Base-by-base conservation (phyloP, 2,888 invertebrate genomes). In the Luffia ferchaultella region DNA sequence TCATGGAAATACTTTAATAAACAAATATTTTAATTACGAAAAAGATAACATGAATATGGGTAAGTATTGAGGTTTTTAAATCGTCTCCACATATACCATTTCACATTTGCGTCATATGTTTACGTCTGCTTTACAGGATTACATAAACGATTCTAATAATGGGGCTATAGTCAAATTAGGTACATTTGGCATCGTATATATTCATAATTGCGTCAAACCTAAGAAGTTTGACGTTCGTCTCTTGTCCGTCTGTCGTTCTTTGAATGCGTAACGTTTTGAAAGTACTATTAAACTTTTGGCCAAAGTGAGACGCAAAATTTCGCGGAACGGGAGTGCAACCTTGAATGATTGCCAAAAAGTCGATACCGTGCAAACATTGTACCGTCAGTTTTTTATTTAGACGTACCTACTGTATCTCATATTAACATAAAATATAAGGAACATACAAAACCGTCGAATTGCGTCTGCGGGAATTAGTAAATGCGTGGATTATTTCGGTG, bases 261-360 rank as follows among this genome's bases (percentile, higher is more conserved):
- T 71, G 63, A 70, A 68, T 65, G 71, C 63, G 67, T 67, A 62
- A 62, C 62, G 63, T 63, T 30, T 12, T 7, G 30, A 30, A 30
- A 30, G 30, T 12, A 7, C 12, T 62, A n/a, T n/a, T n/a, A n/a
- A n/a, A n/a, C 59, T 68, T 64, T 73, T 68, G 58, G 74, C 77
- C 79, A 78, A 84, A 83, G 66, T 64, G 65, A 84, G 82, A 70
- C 76, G 82, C 65, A 79, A 62, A 80, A 70, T 79, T 77, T 69
- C 72, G 69, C 45, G 51, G 50, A 51, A 48, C 58, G 62, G 60
- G 59, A 54, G 15, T 52, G 48, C 53, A 72, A 74, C 82, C 83
- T 84, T 83, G 84, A 79, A 73, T 69, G 16, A 9, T 5, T 89
- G 73, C 91, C 88, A 68, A 62, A 61, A 50, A 49, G 30, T 12